Percentiles rank a stretch among this genome's conserved stretches.
phyloP scores from a whole-genome alignment of 2,888 invertebrate genomes.

The Leptopilina syphax region DNA sequence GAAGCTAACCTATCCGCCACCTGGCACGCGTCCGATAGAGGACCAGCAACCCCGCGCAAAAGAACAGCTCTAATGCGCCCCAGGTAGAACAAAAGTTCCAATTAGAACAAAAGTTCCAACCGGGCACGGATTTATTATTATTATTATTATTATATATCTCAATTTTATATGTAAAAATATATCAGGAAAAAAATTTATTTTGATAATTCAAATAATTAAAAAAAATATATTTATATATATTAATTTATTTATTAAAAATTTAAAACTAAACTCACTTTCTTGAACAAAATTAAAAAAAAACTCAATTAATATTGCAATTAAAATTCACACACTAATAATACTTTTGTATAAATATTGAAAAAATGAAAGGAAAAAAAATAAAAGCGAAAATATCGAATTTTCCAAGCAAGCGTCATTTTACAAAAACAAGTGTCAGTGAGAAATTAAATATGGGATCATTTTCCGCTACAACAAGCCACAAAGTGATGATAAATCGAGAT shows the following conservation, averaged over 20 bases:
- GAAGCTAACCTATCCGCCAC: no score
- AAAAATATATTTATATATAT: no score
- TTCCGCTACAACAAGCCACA: neutral
- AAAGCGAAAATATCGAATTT: neutral
- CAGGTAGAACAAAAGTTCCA: no score
- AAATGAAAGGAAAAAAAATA: neutral
- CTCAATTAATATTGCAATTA: neutral
- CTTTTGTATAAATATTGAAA: neutral
- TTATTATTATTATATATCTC: neutral
- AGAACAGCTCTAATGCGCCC: no score
- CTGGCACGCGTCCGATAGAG: no score
- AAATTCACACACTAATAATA: neutral
- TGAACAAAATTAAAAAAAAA: neutral
- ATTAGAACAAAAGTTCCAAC: no score
- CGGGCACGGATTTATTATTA: no score
- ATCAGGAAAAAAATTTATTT: no score
- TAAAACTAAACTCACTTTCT: no score
- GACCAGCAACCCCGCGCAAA: no score
- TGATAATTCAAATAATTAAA: no score
- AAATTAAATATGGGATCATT: neutral
- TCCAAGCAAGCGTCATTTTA: constrained; percentile 1
- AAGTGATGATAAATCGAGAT: neutral
- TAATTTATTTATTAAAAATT: no score
- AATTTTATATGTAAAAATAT: neutral
- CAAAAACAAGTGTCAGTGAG: neutral